Conservation (phyloP, 2,888 invertebrate species). For the Pyrocoelia pectoralis region DNA sequence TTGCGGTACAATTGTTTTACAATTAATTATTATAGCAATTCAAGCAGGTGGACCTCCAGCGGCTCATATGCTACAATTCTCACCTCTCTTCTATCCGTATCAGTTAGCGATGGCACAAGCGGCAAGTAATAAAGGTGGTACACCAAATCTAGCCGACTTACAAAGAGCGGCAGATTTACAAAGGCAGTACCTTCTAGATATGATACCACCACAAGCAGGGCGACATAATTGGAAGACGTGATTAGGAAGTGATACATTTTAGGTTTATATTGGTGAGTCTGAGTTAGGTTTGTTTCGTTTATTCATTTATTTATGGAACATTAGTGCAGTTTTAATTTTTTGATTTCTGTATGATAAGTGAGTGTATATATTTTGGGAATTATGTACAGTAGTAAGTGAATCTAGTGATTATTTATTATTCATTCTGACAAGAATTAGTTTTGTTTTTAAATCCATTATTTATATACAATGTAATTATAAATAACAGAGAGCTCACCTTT, state of each 20-base stretch:
- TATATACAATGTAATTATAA: no score
- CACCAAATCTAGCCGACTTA: slow-evolving; percentile 74
- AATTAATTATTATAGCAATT: slow-evolving; percentile 58
- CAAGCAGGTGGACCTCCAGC: slow-evolving; percentile 72
- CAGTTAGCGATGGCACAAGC: slow-evolving; percentile 88
- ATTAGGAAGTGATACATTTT: slow-evolving; percentile 53
- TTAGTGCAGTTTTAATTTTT: slow-evolving; percentile 22
- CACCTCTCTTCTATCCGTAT: slow-evolving; percentile 87
- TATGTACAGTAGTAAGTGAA: slow-evolving; percentile 27
- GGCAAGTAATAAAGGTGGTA: slow-evolving; percentile 60
- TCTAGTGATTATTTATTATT: slow-evolving; percentile 29
- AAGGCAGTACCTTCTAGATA: slow-evolving; percentile 94
- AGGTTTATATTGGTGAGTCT: slow-evolving; percentile 19
- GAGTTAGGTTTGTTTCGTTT: slow-evolving; percentile 24
- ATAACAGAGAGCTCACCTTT: no score
- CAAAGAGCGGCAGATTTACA: slow-evolving; percentile 90
- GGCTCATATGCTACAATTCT: slow-evolving; percentile 90
- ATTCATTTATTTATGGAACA: slow-evolving; percentile 16
- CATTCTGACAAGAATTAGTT: background rate
- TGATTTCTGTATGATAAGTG: slow-evolving; percentile 31
- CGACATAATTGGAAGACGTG: slow-evolving; percentile 71
- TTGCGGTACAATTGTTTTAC: background rate
- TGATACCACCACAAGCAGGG: slow-evolving; percentile 79
- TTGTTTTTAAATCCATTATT: background rate
- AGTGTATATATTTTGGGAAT: slow-evolving; percentile 33